Evolutionary conservation across 2,113 vertebrate genomes (phyloP), one percentile per base, ranked within the genome.

Genomic region (Oostethus manadensis): DNA sequence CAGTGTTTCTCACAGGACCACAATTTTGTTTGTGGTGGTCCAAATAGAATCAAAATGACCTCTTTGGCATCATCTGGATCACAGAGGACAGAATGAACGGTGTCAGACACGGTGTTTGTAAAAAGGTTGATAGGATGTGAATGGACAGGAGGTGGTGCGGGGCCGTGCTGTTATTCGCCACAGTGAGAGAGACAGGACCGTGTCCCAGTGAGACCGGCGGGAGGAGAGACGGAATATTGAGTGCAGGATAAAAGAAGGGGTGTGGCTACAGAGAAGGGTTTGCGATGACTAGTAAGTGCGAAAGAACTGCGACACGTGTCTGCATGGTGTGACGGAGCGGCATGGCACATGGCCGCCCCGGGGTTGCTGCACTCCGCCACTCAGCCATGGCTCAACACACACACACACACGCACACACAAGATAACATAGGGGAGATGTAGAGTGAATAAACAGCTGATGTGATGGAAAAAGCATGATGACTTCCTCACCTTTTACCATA

Each of bases 281-380:
- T 38, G 18, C 9, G 48, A 58, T 46, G 51, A 76, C 70, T 68
- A 46, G 65, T 54, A 60, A 68, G 64, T 8, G 58, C 43, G 38
- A 68, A 73, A 74, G 59, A 64, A 60, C 45, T 56, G 58, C 7
- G 57, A 74, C 68, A 80, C 72, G 80, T 84, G 76, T 63, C 71
- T 71, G 40, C 10, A 11, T 51, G 33, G 20, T 78, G 73, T 20
- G 10, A 59, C 64, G 47, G 58, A 77, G 68, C 71, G 48, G 60
- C 56, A 59, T 8, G 13, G 62, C 81, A 38, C 79, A 82, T 67
- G 66, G 77, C 58, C 10, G 68, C 82, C 71, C 62, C 42, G 64
- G 63, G 76, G 65, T 60, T 1, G 38, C 71, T 68, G 64, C 64
- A 72, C 50, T 73, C 66, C 62, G 63, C 76, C 64, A 68, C 67